Evolutionary conservation across 35 echinoderm and acorn worm genomes (phyloP).

Genomic region (Ophiothrix spiculata): DNA sequence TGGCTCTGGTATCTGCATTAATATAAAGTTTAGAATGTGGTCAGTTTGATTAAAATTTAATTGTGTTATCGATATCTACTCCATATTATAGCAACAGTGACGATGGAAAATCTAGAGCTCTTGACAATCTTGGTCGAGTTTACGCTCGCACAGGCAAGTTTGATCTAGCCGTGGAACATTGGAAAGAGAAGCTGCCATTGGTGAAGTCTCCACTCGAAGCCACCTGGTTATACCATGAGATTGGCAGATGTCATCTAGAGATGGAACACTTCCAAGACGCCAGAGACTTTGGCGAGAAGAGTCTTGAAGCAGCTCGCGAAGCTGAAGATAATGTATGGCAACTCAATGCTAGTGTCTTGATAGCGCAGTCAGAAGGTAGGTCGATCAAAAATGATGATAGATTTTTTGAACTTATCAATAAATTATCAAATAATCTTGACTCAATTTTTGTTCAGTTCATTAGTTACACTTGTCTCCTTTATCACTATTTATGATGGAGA

Average conservation of each 20-base stretch:
- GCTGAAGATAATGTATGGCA: conserved; percentile 96
- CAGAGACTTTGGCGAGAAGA: conserved; percentile 88
- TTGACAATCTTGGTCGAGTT: conserved; percentile 89
- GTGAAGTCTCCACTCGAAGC: conserved; percentile 80
- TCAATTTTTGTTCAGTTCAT: too few species aligned
- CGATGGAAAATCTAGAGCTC: conserved; percentile 79
- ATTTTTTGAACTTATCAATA: too few species aligned
- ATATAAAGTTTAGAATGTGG: too few species aligned
- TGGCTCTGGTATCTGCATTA: too few species aligned
- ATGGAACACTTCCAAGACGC: conserved; percentile 70
- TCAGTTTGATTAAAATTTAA: too few species aligned
- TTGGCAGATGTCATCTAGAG: conserved; percentile 91
- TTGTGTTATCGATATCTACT: too few species aligned
- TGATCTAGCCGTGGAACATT: conserved; percentile 65
- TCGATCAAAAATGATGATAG: too few species aligned
- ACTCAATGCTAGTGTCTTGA: conserved; percentile 93
- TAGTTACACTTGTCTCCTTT: too few species aligned
- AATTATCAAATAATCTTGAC: too few species aligned
- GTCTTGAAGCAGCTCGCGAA: conserved; percentile 78
- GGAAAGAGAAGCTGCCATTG: conserved; percentile 85
- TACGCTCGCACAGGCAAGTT: conserved; percentile 93
- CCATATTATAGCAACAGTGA: conserved; percentile 58
- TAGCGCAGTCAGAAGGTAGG: conserved; percentile 96
- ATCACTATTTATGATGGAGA: too few species aligned
- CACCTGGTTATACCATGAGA: conserved; percentile 96